Evolutionary conservation across 1,140 invertebrate species (phyloP).

Genomic region (Anoplolepis gracilipes): DNA sequence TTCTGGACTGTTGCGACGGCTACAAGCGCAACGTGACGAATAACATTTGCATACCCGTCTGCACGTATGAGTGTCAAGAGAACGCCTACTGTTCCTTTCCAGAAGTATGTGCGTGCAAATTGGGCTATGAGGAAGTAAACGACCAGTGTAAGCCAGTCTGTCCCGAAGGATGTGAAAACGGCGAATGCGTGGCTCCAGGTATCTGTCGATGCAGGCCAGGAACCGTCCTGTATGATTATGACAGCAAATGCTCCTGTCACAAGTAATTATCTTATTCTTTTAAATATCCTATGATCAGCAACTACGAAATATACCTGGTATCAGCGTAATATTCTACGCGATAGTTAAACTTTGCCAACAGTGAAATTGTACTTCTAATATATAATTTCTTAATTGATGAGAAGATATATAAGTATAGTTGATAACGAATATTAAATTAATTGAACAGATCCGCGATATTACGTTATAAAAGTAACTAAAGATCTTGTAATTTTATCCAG

Average conservation of each 20-base stretch:
- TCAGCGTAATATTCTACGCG: too few relatives aligned
- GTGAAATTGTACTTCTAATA: background rate
- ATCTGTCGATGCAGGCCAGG: conserved; percentile 88
- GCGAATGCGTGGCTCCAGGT: conserved; percentile 84
- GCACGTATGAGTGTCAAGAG: conserved; percentile 74
- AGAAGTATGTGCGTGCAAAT: conserved; percentile 80
- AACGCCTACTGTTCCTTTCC: conserved; percentile 83
- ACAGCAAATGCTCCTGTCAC: conserved; percentile 78
- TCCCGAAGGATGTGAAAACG: conserved; percentile 82
- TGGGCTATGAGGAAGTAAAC: conserved; percentile 78
- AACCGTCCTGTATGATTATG: conserved; percentile 81
- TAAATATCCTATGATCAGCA: background rate
- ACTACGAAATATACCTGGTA: background rate
- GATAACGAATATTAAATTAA: conserved; percentile 19
- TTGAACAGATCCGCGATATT: conserved; percentile 14
- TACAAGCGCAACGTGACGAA: conserved; percentile 73
- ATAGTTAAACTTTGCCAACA: conserved; percentile 5
- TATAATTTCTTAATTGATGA: too few relatives aligned
- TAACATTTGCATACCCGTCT: conserved; percentile 81
- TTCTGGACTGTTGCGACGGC: conserved; percentile 84
- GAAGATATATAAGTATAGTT: background rate
- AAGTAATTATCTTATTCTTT: conserved; percentile 66
- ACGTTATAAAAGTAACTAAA: background rate
- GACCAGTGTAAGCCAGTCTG: conserved; percentile 81
- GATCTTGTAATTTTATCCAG: background rate